Evolutionary conservation across 2,888 invertebrate species (phyloP), one percentile per base, ranked within the genome.

Genomic region (Pseudococcus longispinus): DNA sequence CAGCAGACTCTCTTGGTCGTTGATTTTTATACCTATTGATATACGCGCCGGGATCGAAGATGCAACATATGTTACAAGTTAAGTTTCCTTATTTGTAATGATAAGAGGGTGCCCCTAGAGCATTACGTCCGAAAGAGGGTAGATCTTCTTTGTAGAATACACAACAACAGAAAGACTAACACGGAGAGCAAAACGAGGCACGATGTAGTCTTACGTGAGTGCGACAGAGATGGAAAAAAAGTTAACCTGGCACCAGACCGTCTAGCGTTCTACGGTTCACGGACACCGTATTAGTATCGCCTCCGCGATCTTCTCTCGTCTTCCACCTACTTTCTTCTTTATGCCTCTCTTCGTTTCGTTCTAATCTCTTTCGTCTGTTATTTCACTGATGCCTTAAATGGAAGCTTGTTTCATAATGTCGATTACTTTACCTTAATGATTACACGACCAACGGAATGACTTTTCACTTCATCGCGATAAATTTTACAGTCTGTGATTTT

Each of bases 241-340:
- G 74, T 74, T 74, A 74, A 80, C 77, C 77, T 80, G 77, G 77
- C 77, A 80, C 77, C 77, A 80, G 77, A 80, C 77, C 77, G 77
- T 80, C 77, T 80, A 80, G 77, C 77, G 77, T 80, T 80, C 42
- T 29, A 80, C 42, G 77, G 77, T 80, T 80, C 77, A 80, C 77
- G 77, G 77, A 80, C 77, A 42, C 60, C 77, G 77, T 80, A 80
- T 80, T 80, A 80, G 77, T 80, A 80, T 80, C 77, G 42, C 77
- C 77, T 80, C 77, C 77, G 77, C 77, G 42, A 80, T 80, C 77
- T 80, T 77, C 77, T 70, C 74, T 60, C 70, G 70, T 70, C 70
- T 80, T 80, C 77, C 77, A 80, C 77, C 77, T 80, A 80, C 77
- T 80, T 80, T 80, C 77, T 80, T 80, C 77, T 80, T 80, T 80